Evolutionary conservation across 2,797 vertebrate genomes (phyloP).

Genomic region (Pangasius djambal): DNA sequence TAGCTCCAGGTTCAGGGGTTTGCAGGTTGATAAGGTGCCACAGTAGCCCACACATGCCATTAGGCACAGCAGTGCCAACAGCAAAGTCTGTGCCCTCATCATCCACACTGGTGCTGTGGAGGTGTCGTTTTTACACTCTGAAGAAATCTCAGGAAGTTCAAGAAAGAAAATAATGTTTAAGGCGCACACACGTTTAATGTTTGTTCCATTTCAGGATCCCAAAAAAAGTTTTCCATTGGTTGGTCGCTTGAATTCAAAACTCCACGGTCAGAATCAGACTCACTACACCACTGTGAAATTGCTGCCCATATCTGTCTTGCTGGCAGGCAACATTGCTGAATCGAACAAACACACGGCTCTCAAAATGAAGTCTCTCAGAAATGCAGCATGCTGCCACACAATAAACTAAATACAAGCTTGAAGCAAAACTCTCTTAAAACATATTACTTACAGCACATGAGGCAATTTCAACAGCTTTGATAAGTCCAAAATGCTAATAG

Average conservation of each 20-base stretch:
- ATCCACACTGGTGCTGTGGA: not conserved
- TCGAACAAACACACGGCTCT: constrained; percentile 26
- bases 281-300: constrained; percentile 45
- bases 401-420: constrained; percentile 29
- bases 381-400: constrained; percentile 36
- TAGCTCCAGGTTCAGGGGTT: constrained; percentile 78
- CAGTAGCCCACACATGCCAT: constrained; percentile 59
- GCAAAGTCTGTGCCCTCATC: constrained; percentile 54
- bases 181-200: constrained; percentile 17
- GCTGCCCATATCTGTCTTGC: constrained; percentile 42
- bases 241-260: constrained; percentile 28
- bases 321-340: constrained; percentile 36
- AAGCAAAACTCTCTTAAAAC: constrained; percentile 24
- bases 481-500: constrained; percentile 20
- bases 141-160: constrained; percentile 20
- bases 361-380: constrained; percentile 43
- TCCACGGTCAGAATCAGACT: constrained; percentile 45
- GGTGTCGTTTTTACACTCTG: constrained; percentile 19
- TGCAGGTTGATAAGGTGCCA: constrained; percentile 75
- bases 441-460: constrained; percentile 21
- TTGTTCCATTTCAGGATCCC: constrained; percentile 48
- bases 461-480: constrained; percentile 4
- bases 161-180: constrained; percentile 17
- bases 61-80: constrained; percentile 65
- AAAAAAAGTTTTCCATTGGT: constrained; percentile 30